Evolutionary conservation across 2,113 vertebrate species (phyloP), one percentile per base, ranked within the genome.

Genomic region (Xiphophorus hellerii): DNA sequence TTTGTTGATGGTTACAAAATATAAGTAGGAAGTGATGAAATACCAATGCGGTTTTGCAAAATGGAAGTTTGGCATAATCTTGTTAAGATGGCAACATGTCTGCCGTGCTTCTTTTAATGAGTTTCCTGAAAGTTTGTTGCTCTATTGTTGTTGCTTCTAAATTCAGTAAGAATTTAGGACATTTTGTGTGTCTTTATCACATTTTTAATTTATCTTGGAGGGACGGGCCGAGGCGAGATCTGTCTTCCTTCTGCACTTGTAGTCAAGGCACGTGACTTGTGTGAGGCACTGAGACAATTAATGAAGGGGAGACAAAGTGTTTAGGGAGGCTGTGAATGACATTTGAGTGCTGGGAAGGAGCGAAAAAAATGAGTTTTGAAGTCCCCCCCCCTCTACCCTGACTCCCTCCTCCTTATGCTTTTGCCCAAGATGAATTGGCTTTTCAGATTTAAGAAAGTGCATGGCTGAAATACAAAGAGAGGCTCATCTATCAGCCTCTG

Each of bases 381-480:
- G 89, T 90, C 88, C 87, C 87, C 86, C 69, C 44, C 78, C 84
- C 74, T 75, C 83, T 74, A 63, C 76, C 78, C 84, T 74, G 58
- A 71, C 77, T 83, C 81, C 81, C 84, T 80, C 82, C 88, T 79
- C 74, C 65, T 42, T 28, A 67, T 67, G 42, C 65, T 67, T 87
- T 91, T 89, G 82, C 87, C 81, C 83, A 90, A 92, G 93, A 93
- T 94, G 92, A 94, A 94, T 93, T 92, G 92, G 92, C 91, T 93
- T 94, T 94, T 93, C 88, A 93, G 92, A 93, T 93, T 92, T 93
- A 92, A 94, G 92, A 93, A 95, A 93, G 90, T 90, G 88, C 90
- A 91, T 84, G 90, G 90, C 84, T 91, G 91, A 93, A 94, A 93
- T 93, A 93, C 92, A 93, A 94, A 92, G 84, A 90, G 87, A 85